Conservation (phyloP, 2,797 vertebrate species). For the Ciconia nigra region DNA sequence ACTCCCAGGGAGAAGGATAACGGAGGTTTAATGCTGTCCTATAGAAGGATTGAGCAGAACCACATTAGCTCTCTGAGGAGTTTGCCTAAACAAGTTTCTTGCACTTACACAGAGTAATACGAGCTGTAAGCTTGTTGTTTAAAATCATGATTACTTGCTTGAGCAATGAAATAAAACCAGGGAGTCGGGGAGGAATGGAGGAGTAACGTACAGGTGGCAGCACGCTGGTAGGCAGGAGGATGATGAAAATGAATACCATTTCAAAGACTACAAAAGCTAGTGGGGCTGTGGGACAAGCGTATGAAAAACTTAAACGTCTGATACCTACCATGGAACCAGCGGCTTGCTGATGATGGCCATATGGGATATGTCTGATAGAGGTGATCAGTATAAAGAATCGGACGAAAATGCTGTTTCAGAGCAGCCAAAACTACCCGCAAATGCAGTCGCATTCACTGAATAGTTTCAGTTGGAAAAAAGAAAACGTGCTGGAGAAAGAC, state of each 20-base stretch:
- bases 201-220: neutral
- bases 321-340: neutral
- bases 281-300: neutral
- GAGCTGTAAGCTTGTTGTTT: neutral
- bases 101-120: neutral
- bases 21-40: neutral
- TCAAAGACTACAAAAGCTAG: neutral
- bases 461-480: neutral
- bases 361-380: neutral
- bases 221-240: neutral
- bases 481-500: neutral
- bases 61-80: neutral
- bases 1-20: neutral
- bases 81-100: neutral
- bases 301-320: neutral
- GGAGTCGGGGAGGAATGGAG: neutral
- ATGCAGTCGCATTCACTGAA: neutral
- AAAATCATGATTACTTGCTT: neutral
- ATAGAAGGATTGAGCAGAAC: neutral
- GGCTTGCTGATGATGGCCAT: neutral
- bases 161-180: neutral
- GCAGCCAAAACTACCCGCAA: neutral
- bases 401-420: neutral
- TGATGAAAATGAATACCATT: neutral
- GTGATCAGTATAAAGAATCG: neutral